Base-by-base conservation (phyloP, 2,797 vertebrate species). In the Eulemur albifrons region DNA sequence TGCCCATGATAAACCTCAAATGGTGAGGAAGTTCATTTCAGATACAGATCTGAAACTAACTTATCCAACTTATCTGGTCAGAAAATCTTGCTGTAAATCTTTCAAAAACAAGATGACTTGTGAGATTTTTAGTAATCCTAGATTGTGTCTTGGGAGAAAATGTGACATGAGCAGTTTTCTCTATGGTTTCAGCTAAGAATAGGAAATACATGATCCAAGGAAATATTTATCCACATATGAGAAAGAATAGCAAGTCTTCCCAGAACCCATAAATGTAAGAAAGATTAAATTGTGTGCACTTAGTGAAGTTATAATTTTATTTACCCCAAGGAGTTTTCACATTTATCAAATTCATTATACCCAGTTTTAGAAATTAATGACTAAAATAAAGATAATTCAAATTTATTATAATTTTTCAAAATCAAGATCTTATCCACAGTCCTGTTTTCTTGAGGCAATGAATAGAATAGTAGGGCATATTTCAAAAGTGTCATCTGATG, bases 71-170 rank as follows among this genome's bases (percentile, higher is more conserved):
- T 88, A 96, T 91, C 93, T 96, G 79, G 27, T 95, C 93, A 93
- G 75, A 87, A 97, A 95, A 97, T 97, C 93, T 93, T 87, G 88
- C 77, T 94, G 69, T 93, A 97, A 94, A 97, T 96, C 96, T 97
- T 97, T 94, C 90, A 89, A 93, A 95, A 97, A 89, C 96, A 97
- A 95, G 97, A 97, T 97, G 86, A 70, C 77, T 96, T 91, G 43
- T 73, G 70, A 93, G 90, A 94, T 97, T 97, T 95, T 96, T 90
- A 14, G 54, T 95, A 97, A 97, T 95, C 92, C 20, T 48, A 38
- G 70, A 76, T 48, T 88, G 57, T 86, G 50, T 86, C 69, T 72
- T 14, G 50, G 69, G 43, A 93, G 69, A 95, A 94, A 96, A 96
- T 91, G 70, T 93, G 88, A 83, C 88, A 76, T 11, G 59, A 87